Evolutionary conservation across 2,888 invertebrate genomes (phyloP).

Genomic region (Chydorus sphaericus): DNA sequence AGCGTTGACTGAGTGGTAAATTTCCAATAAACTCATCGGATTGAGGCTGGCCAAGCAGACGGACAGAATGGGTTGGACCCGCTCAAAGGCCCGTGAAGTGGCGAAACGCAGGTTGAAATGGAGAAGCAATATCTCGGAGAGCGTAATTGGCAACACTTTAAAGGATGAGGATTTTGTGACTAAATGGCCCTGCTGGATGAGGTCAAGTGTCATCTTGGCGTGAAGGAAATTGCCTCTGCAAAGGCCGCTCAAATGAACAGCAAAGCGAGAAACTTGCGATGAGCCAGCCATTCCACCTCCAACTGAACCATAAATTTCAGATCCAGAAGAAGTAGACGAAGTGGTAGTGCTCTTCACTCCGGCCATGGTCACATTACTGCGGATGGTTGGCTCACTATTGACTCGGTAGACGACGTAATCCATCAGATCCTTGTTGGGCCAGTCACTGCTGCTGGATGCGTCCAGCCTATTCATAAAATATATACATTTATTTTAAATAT

Average conservation of each 20-base stretch:
- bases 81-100: conserved; percentile 76
- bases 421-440: conserved; percentile 67
- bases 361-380: conserved; percentile 46
- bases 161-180: conserved; percentile 87
- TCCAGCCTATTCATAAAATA: conserved; percentile 42
- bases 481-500: too few relatives aligned
- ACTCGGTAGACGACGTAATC: conserved; percentile 76
- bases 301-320: conserved; percentile 41
- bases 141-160: conserved; percentile 70
- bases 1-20: conserved; percentile 85
- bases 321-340: neutral
- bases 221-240: conserved; percentile 84
- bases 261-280: conserved; percentile 45
- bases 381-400: conserved; percentile 63
- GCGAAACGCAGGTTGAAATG: conserved; percentile 84
- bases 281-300: conserved; percentile 34
- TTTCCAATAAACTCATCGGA: conserved; percentile 75
- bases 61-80: conserved; percentile 71
- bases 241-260: conserved; percentile 64
- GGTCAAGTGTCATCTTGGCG: conserved; percentile 76
- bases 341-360: conserved; percentile 5
- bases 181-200: conserved; percentile 78
- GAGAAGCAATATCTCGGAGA: conserved; percentile 76
- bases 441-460: conserved; percentile 46
- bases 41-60: conserved; percentile 81